Evolutionary conservation across 2,797 vertebrate genomes (phyloP).

Genomic region (Harpagifer antarcticus): DNA sequence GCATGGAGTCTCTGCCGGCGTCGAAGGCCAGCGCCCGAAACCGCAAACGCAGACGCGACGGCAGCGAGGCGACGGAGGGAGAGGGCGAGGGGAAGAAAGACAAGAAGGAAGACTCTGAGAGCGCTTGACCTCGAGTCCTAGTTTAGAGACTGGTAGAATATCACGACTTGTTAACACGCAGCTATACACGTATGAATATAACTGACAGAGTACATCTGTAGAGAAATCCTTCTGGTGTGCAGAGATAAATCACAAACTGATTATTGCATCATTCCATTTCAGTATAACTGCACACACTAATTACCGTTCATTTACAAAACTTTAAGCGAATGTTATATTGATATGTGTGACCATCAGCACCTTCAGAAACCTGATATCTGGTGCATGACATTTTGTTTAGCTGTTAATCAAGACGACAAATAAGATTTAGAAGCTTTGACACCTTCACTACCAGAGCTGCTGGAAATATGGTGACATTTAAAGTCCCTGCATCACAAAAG

Average conservation of each 20-base stretch:
- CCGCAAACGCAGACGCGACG: conserved; percentile 82
- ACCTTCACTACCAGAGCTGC: no score
- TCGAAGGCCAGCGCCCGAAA: conserved; percentile 77
- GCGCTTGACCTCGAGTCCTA: conserved; percentile 66
- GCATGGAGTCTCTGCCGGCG: conserved; percentile 81
- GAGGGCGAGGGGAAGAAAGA: conserved; percentile 81
- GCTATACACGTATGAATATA: conserved; percentile 68
- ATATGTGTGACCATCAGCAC: conserved; percentile 56
- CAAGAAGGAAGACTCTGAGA: conserved; percentile 72
- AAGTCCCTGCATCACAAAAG: conserved; percentile 1
- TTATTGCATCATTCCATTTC: conserved; percentile 67
- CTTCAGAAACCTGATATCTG: conserved; percentile 53
- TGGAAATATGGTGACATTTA: conserved; percentile 14
- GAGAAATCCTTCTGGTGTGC: conserved; percentile 50
- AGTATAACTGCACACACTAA: conserved; percentile 57
- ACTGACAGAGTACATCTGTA: conserved; percentile 45
- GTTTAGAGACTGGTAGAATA: conserved; percentile 74
- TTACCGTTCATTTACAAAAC: conserved; percentile 25
- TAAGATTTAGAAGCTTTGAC: no score
- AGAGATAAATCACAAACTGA: conserved; percentile 47
- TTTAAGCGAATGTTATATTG: conserved; percentile 40
- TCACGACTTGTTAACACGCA: conserved; percentile 68
- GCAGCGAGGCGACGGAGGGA: conserved; percentile 65
- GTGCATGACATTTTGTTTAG: conserved; percentile 35
- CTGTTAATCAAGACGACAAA: background rate